phyloP scores from a whole-genome alignment of 1,140 invertebrate species.

The Papilio polyxenes region DNA sequence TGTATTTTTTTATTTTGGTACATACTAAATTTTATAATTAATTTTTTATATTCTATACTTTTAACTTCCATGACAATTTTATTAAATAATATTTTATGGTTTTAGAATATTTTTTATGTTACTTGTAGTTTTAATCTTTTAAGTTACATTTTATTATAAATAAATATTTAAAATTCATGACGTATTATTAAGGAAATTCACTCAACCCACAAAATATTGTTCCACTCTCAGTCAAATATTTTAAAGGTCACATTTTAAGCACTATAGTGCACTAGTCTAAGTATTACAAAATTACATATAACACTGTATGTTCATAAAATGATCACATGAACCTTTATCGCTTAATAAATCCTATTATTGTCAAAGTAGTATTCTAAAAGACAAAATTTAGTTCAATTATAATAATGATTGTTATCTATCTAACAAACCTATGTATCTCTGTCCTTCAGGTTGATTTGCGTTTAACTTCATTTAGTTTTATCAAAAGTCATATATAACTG shows the following conservation, averaged over 20 bases:
- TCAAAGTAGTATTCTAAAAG: too few species aligned
- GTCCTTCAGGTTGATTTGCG: too few species aligned
- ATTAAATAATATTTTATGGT: not conserved
- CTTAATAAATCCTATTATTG: not conserved
- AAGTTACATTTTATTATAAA: not conserved
- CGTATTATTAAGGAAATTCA: not conserved
- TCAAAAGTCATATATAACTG: too few species aligned
- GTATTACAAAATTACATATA: not conserved
- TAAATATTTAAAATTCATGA: conserved; percentile 1
- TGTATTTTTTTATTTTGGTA: conserved; percentile 4
- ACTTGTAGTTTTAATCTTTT: not conserved
- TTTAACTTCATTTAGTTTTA: too few species aligned
- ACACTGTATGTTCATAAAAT: not conserved
- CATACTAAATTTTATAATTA: not conserved
- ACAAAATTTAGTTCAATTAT: too few species aligned
- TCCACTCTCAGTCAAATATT: conserved; percentile 38
- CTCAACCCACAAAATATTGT: conserved; percentile 51
- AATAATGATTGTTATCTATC: too few species aligned
- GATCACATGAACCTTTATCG: not conserved
- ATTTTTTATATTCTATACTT: not conserved
- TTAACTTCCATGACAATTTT: conserved; percentile 1
- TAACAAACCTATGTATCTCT: too few species aligned
- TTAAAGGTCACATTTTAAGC: conserved; percentile 55
- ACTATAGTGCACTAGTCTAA: conserved; percentile 17
- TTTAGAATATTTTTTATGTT: not conserved